Percentiles rank a stretch among this genome's conserved stretches.
These are phyloP conservation scores for Hydractinia symbiolongicarpus DNA, from an alignment of 30 jellyfish, hydroid and myxozoan genomes.

Conservation along the genomic window DNA sequence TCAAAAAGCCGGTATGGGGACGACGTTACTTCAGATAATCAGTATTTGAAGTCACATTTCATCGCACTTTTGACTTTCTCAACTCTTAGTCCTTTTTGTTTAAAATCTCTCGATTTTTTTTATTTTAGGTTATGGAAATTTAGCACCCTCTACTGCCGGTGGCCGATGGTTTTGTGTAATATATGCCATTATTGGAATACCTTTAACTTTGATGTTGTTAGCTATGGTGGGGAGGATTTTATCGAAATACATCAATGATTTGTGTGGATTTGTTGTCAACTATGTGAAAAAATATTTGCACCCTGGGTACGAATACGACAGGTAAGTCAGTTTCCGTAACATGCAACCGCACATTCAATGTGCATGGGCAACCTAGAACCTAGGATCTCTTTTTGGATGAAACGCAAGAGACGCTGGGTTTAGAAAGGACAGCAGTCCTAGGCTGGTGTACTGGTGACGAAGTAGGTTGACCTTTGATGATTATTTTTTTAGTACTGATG, in stretches of 20 bases:
- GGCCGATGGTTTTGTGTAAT: slow-evolving; percentile 91
- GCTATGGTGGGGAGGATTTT: slow-evolving; percentile 82
- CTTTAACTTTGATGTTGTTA: slow-evolving; percentile 65
- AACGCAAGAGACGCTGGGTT: too few species aligned
- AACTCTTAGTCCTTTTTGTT: not conserved
- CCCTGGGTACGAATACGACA: slow-evolving; percentile 60
- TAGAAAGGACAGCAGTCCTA: too few species aligned
- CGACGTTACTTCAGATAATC: too few species aligned
- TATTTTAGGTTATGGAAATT: slow-evolving; percentile 74
- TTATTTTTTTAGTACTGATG: slow-evolving; percentile 58
- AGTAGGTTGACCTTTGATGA: too few species aligned
- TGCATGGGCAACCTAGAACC: too few species aligned
- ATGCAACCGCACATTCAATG: not conserved
- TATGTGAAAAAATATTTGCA: slow-evolving; percentile 55
- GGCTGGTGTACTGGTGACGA: too few species aligned
- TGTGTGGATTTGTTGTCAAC: slow-evolving; percentile 60
- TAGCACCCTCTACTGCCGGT: slow-evolving; percentile 71
- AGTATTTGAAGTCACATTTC: too few species aligned
- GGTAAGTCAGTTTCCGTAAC: slow-evolving; percentile 34
- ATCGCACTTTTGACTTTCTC: not conserved
- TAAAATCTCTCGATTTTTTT: not conserved
- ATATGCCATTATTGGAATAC: slow-evolving; percentile 88
- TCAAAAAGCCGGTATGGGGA: too few species aligned
- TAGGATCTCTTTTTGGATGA: too few species aligned
- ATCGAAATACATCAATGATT: slow-evolving; percentile 68